These are phyloP conservation scores for Drosophila serrata DNA, from an alignment of 1,140 invertebrate genomes.

Conservation along the genomic window DNA sequence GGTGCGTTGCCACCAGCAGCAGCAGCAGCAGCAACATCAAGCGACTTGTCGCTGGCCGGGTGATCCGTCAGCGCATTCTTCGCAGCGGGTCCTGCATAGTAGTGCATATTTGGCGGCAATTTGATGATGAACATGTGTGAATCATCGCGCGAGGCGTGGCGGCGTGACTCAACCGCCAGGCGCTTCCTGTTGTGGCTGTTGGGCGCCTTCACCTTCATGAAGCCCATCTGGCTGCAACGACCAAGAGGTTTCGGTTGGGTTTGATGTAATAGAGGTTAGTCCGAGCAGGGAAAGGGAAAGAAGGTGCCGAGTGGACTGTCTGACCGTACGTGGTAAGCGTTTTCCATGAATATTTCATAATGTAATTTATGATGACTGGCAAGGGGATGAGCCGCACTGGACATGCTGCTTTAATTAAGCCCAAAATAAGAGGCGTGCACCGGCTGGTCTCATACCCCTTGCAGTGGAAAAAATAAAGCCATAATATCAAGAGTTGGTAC, in stretches of 20 bases:
- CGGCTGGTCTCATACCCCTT: not conserved
- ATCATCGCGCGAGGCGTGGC: slow-evolving; percentile 89
- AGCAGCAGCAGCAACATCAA: slow-evolving; percentile 9
- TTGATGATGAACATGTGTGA: slow-evolving; percentile 94
- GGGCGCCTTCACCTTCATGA: slow-evolving; percentile 87
- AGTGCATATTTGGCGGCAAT: slow-evolving; percentile 91
- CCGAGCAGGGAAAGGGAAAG: not conserved
- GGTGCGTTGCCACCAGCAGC: slow-evolving; percentile 17
- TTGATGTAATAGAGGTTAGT: slow-evolving; percentile 17
- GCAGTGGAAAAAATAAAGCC: slow-evolving; percentile 10
- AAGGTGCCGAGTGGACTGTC: slow-evolving; percentile 14
- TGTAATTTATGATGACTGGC: slow-evolving; percentile 73
- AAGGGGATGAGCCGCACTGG: slow-evolving; percentile 32
- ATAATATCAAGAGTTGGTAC: slow-evolving; percentile 1
- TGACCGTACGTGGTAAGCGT: slow-evolving; percentile 53
- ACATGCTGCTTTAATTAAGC: slow-evolving; percentile 74
- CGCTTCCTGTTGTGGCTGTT: slow-evolving; percentile 90
- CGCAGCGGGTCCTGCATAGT: slow-evolving; percentile 88
- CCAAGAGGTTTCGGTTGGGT: slow-evolving; percentile 12
- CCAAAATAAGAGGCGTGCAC: slow-evolving; percentile 60
- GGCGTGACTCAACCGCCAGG: slow-evolving; percentile 89
- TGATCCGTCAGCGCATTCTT: slow-evolving; percentile 54
- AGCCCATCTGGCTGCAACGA: slow-evolving; percentile 86
- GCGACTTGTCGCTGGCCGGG: slow-evolving; percentile 29
- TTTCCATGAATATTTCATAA: slow-evolving; percentile 76